Evolutionary conservation across 1,140 invertebrate species (phyloP).

Genomic region (Lithobius niger): DNA sequence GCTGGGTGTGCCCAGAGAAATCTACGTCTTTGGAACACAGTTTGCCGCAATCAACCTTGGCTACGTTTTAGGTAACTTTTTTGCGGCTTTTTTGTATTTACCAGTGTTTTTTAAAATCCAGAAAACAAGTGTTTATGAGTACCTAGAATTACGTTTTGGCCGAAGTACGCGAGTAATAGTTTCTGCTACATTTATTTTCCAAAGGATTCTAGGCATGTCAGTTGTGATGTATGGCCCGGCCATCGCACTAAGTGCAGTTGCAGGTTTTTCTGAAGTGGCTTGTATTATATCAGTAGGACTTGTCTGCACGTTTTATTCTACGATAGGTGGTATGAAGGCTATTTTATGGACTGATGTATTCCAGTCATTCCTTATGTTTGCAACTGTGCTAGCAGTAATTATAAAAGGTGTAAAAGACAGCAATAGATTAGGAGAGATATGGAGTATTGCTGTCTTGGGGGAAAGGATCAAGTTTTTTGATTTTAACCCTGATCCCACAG

Average conservation of each 20-base stretch:
- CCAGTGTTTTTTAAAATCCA: slow-evolving; percentile 79
- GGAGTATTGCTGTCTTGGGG: slow-evolving; percentile 46
- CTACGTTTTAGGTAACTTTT: slow-evolving; percentile 58
- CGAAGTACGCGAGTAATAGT: no score
- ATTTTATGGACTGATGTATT: no score
- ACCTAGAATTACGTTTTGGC: no score
- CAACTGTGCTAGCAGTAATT: neutral
- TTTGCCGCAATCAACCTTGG: slow-evolving; percentile 64
- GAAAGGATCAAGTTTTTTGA: slow-evolving; percentile 47
- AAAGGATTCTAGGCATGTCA: slow-evolving; percentile 71
- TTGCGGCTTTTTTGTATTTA: slow-evolving; percentile 65
- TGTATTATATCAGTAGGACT: slow-evolving; percentile 66
- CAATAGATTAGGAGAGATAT: no score
- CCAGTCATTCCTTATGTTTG: neutral
- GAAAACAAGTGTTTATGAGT: slow-evolving; percentile 76
- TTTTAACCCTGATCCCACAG: slow-evolving; percentile 48
- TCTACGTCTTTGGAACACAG: slow-evolving; percentile 65
- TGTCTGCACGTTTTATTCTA: slow-evolving; percentile 73
- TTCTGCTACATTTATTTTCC: no score
- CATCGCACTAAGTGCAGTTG: slow-evolving; percentile 76
- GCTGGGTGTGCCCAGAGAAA: slow-evolving; percentile 74
- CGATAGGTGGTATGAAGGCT: slow-evolving; percentile 43
- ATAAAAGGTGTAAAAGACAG: no score
- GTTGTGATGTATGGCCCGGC: slow-evolving; percentile 86
- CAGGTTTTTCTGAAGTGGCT: slow-evolving; percentile 51